A percentile compares a stretch with the other conserved stretches of the same genome.
phyloP scores from a whole-genome alignment of 2,888 invertebrate species.

The Habroteleia sp. region DNA sequence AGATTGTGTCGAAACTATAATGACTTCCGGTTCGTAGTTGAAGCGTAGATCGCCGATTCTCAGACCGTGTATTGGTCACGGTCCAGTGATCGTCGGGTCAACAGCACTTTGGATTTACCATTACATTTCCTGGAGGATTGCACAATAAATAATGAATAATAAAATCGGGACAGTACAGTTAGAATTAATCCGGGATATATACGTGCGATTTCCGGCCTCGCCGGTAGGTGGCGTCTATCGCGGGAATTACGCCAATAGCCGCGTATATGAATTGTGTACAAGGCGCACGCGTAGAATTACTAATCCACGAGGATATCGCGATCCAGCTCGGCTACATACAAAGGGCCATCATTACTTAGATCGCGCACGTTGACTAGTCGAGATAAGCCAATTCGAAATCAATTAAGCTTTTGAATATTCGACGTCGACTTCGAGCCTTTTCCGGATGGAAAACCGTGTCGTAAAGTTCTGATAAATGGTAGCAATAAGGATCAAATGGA shows the following conservation, averaged over 20 bases:
- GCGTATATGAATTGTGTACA: conserved; percentile 23
- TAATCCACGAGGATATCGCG: conserved; percentile 35
- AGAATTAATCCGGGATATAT: conserved; percentile 58
- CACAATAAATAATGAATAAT: conserved; percentile 74
- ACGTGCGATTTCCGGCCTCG: conserved; percentile 40
- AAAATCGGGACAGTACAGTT: conserved; percentile 68
- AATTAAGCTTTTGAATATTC: conserved; percentile 48
- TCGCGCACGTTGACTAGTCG: conserved; percentile 4
- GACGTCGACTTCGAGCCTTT: conserved; percentile 21
- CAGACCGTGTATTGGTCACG: conserved; percentile 73
- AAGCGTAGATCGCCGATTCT: conserved; percentile 65
- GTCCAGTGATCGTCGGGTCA: conserved; percentile 77
- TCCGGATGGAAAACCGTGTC: conserved; percentile 28
- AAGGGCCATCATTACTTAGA: conserved; percentile 42
- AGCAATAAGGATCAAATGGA: conserved; percentile 2
- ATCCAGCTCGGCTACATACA: conserved; percentile 29
- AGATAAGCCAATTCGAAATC: conserved; percentile 55
- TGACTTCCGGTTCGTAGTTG: conserved; percentile 73
- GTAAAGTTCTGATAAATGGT: conserved; percentile 7
- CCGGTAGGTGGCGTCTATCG: conserved; percentile 38
- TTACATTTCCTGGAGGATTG: conserved; percentile 68
- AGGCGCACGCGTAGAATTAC: conserved; percentile 29
- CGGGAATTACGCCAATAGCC: conserved; percentile 8
- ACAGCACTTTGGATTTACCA: conserved; percentile 75
- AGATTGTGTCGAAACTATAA: conserved; percentile 67